These are phyloP conservation scores for Phytoseiulus persimilis DNA, from an alignment of 2,888 invertebrate genomes.

Conservation along the genomic window DNA sequence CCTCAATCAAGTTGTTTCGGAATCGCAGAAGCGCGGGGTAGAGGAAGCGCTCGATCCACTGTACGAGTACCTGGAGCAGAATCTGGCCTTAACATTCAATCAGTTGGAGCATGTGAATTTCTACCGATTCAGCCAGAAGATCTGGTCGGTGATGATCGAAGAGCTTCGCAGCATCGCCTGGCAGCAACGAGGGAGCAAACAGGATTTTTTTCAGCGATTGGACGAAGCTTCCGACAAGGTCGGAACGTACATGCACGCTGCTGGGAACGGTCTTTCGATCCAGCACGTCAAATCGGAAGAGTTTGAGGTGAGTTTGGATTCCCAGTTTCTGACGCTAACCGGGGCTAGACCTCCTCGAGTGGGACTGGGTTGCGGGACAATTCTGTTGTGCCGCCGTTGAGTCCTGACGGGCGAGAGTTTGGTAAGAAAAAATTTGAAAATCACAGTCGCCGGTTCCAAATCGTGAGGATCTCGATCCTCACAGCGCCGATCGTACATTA, in stretches of 20 bases:
- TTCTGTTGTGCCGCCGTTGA: no score
- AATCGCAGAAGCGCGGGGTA: background rate
- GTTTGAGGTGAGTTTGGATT: slow-evolving; percentile 13
- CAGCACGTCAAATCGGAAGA: background rate
- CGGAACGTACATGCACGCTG: background rate
- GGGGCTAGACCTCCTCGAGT: no score
- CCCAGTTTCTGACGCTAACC: background rate
- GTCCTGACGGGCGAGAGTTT: no score
- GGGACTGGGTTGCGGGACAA: no score
- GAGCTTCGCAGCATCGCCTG: slow-evolving; percentile 16
- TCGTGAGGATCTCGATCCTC: no score
- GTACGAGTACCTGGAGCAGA: slow-evolving; percentile 33
- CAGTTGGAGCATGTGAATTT: slow-evolving; percentile 19
- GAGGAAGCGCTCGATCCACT: slow-evolving; percentile 18
- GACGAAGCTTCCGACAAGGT: slow-evolving; percentile 12
- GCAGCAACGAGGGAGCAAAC: background rate
- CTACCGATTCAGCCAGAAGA: background rate
- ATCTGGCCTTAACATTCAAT: background rate
- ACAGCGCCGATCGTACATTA: no score
- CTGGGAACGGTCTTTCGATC: slow-evolving; percentile 7
- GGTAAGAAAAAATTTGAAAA: no score
- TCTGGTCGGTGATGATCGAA: slow-evolving; percentile 34
- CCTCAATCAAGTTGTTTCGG: background rate
- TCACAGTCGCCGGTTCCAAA: no score
- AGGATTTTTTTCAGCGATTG: background rate